phyloP scores from a whole-genome alignment of 2,888 invertebrate species.

The Microctonus aethiopoides region DNA sequence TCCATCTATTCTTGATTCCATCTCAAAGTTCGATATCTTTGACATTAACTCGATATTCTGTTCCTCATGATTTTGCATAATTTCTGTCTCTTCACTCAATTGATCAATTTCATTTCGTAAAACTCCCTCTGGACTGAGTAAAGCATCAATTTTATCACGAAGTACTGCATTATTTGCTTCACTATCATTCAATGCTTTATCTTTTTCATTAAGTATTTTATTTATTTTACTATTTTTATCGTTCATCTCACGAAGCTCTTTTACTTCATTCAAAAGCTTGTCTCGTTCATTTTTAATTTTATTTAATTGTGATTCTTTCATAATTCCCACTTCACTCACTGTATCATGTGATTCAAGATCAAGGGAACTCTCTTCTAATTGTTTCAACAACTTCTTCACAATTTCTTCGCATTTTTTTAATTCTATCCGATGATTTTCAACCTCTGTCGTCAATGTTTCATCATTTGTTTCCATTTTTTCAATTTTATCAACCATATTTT shows the following conservation, averaged over 20 bases:
- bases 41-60: not conserved
- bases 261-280: conserved; percentile 48
- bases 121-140: conserved; percentile 39
- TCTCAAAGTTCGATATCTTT: not conserved
- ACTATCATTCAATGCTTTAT: conserved; percentile 36
- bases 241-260: conserved; percentile 38
- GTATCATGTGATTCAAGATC: conserved; percentile 43
- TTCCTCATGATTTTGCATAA: not conserved
- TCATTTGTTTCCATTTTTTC: conserved; percentile 46
- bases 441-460: conserved; percentile 42
- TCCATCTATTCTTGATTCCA: not conserved
- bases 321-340: conserved; percentile 39
- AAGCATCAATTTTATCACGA: conserved; percentile 45
- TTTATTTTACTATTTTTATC: conserved; percentile 50
- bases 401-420: conserved; percentile 49
- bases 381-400: conserved; percentile 46
- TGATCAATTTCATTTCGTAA: conserved; percentile 36
- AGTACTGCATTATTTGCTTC: conserved; percentile 36
- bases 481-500: conserved; percentile 42
- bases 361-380: conserved; percentile 44
- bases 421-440: conserved; percentile 47
- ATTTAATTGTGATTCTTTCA: conserved; percentile 48
- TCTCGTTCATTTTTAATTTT: conserved; percentile 42
- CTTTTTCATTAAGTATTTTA: conserved; percentile 45
- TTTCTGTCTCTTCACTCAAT: not conserved